Conservation (phyloP, 2,797 vertebrate genomes). For the Lycodopsis pacificus region DNA sequence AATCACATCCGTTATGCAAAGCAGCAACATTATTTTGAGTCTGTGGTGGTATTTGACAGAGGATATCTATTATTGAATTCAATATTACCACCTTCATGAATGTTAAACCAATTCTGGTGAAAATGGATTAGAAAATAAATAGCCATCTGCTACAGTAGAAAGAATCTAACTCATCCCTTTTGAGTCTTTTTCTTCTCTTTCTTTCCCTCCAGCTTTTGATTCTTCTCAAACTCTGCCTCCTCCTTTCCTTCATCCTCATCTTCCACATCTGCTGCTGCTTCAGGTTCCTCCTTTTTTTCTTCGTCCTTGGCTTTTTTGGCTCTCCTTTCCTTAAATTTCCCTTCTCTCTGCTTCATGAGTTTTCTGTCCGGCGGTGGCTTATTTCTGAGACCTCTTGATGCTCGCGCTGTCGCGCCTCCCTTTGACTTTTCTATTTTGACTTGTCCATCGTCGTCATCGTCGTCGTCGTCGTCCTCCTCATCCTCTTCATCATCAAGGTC, state of each 20-base stretch:
- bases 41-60: not conserved
- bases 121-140: not conserved
- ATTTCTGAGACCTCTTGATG: slow-evolving; percentile 67
- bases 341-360: slow-evolving; percentile 70
- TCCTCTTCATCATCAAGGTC: slow-evolving; percentile 63
- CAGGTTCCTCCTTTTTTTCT: slow-evolving; percentile 42
- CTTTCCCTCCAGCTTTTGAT: slow-evolving; percentile 28
- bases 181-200: slow-evolving; percentile 57
- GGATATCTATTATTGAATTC: not conserved
- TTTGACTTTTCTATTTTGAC: slow-evolving; percentile 54
- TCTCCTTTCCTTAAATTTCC: slow-evolving; percentile 66
- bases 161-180: slow-evolving; percentile 28
- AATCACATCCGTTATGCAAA: not conserved
- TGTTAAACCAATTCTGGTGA: not conserved
- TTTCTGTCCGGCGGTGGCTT: slow-evolving; percentile 67
- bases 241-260: slow-evolving; percentile 32
- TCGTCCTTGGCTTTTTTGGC: slow-evolving; percentile 46
- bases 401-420: slow-evolving; percentile 28
- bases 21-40: not conserved
- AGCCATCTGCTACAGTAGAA: not conserved
- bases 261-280: slow-evolving; percentile 34
- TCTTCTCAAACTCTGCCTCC: slow-evolving; percentile 38
- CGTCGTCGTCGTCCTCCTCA: slow-evolving; percentile 49
- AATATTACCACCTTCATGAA: not conserved
- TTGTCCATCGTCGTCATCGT: slow-evolving; percentile 62